These are phyloP conservation scores for Actinernus sp. DNA, from an alignment of 92 coral and sea anemone species.

Conservation along the genomic window DNA sequence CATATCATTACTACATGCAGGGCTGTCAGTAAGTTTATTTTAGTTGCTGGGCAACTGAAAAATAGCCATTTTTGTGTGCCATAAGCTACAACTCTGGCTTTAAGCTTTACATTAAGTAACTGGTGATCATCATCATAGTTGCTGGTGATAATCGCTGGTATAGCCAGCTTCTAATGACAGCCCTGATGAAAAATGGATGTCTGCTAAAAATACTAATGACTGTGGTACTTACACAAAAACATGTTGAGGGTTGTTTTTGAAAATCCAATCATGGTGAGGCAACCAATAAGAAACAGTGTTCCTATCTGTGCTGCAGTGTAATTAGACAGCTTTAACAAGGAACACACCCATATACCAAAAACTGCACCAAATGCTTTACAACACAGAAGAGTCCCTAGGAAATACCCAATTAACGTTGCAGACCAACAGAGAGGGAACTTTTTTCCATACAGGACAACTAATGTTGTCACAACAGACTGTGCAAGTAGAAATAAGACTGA, in stretches of 20 bases:
- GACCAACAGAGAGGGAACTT: constrained; percentile 86
- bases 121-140: no score
- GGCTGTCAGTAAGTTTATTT: no score
- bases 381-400: constrained; percentile 68
- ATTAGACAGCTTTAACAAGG: constrained; percentile 61
- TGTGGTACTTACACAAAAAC: constrained; percentile 72
- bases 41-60: no score
- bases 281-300: constrained; percentile 69
- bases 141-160: no score
- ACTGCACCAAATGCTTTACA: constrained; percentile 92
- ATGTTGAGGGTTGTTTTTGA: constrained; percentile 79
- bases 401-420: constrained; percentile 77
- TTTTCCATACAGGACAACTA: constrained; percentile 80
- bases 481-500: constrained; percentile 59
- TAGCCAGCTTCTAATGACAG: no score
- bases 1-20: no score
- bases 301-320: constrained; percentile 85
- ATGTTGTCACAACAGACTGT: constrained; percentile 62
- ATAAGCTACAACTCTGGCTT: no score
- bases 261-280: constrained; percentile 81
- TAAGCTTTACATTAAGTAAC: no score
- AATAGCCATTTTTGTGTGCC: no score
- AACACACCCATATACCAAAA: constrained; percentile 73
- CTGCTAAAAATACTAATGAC: no score
- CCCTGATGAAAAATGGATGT: no score